Conservation (phyloP, 1,140 invertebrate species). For the Brachionus koreanus region DNA sequence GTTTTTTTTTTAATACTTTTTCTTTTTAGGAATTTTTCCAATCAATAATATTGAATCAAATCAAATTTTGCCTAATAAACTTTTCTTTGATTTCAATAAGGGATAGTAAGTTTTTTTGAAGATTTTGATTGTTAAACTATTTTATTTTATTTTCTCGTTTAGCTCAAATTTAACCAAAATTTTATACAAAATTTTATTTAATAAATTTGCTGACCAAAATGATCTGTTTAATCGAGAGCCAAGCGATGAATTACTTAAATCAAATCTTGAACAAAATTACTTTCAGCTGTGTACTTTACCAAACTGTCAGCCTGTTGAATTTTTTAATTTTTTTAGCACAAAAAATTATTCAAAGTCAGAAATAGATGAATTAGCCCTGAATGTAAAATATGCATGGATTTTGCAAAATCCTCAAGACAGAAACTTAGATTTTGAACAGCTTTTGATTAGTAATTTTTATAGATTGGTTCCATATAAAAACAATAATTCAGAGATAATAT, state of each 20-base stretch:
- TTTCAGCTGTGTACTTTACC: background rate
- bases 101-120: slow-evolving; percentile 9
- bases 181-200: background rate
- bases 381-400: background rate
- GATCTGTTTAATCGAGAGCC: background rate
- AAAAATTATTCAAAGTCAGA: background rate
- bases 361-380: background rate
- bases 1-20: background rate
- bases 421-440: background rate
- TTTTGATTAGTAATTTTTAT: background rate
- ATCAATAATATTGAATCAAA: background rate
- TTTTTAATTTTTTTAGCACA: background rate
- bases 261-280: background rate
- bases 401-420: background rate
- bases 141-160: background rate
- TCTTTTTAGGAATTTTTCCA: background rate
- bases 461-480: slow-evolving; percentile 7
- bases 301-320: background rate
- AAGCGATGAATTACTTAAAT: background rate
- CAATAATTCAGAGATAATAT: background rate
- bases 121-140: background rate
- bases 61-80: background rate
- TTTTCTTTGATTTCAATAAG: slow-evolving; percentile 7
- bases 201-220: slow-evolving; percentile 23
- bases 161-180: background rate